A percentile compares a stretch with the other conserved stretches of the same genome.
Conservation (phyloP, 2,888 invertebrate species). For the Itoplectis maculator region DNA sequence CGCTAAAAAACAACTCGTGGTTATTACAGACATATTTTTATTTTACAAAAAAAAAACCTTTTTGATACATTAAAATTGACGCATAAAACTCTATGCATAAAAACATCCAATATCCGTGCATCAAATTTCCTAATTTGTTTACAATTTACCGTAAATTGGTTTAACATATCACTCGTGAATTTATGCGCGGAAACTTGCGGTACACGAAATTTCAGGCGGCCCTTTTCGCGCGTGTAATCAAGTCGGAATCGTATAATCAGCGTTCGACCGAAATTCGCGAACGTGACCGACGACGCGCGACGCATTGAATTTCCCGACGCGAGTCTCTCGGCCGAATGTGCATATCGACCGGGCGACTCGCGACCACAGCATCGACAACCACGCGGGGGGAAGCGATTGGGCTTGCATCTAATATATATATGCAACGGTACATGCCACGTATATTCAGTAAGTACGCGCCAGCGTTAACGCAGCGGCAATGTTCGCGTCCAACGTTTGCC, state of each 20-base stretch:
- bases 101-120: too few species aligned
- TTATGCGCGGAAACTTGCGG: too few species aligned
- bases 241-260: conserved; percentile 14
- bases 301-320: conserved; percentile 30
- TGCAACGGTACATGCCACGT: conserved; percentile 8
- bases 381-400: conserved; percentile 11
- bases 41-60: too few species aligned
- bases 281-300: not conserved
- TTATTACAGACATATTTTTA: too few species aligned
- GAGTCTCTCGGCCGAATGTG: conserved; percentile 9
- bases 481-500: conserved; percentile 7
- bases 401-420: not conserved
- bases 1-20: too few species aligned
- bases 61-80: too few species aligned
- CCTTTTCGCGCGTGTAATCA: conserved; percentile 3
- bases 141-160: too few species aligned
- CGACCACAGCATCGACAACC: too few species aligned
- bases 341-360: not conserved
- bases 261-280: conserved; percentile 20
- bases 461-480: conserved; percentile 4
- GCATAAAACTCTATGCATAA: too few species aligned
- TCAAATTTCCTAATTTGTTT: too few species aligned
- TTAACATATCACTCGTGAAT: too few species aligned
- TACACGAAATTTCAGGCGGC: too few species aligned
- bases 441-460: not conserved